Evolutionary conservation across 2,888 invertebrate genomes (phyloP).

Genomic region (Apocheima hispidaria): DNA sequence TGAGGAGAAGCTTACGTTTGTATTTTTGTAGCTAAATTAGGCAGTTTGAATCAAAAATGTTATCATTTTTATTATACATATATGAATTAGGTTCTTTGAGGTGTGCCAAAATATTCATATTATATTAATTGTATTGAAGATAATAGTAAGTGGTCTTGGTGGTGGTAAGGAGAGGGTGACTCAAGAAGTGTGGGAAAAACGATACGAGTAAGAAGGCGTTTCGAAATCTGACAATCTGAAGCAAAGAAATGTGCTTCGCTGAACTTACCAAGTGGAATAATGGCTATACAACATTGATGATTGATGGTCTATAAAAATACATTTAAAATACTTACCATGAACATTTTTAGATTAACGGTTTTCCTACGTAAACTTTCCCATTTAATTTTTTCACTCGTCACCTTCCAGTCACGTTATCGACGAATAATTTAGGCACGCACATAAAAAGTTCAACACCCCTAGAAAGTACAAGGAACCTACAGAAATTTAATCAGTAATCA

Average conservation of each 20-base stretch:
- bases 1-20: not conserved
- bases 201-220: too few species aligned
- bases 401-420: conserved; percentile 38
- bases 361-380: conserved; percentile 12
- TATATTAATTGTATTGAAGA: too few species aligned
- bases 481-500: conserved; percentile 33
- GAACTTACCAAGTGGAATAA: too few species aligned
- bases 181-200: too few species aligned
- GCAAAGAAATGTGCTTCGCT: too few species aligned
- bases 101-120: too few species aligned
- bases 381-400: conserved; percentile 34
- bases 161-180: too few species aligned
- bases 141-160: too few species aligned
- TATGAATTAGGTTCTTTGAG: too few species aligned
- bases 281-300: not conserved
- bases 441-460: conserved; percentile 45
- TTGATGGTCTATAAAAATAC: not conserved
- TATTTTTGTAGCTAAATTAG: not conserved
- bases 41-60: not conserved
- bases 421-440: conserved; percentile 42
- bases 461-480: conserved; percentile 42
- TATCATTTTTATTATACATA: not conserved
- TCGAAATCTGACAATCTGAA: too few species aligned
- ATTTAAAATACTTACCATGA: conserved; percentile 1
- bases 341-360: conserved; percentile 2